Conservation (phyloP, 2,113 vertebrate genomes). For the Ophiodon elongatus region DNA sequence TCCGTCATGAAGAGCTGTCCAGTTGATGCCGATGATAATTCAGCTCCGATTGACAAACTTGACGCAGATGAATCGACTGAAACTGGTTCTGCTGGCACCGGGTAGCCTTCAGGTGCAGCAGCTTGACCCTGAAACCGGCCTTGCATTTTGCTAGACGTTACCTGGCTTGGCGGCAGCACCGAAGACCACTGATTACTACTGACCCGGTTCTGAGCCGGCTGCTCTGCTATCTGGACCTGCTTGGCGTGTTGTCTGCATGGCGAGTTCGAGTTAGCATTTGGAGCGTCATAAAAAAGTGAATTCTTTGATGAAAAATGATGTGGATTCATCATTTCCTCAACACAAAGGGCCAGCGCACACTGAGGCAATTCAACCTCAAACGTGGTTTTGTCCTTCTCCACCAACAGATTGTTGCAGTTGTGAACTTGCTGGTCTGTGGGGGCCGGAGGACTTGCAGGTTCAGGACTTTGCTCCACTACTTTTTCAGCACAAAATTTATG, state of each 20-base stretch:
- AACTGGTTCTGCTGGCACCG: background rate
- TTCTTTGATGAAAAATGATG: background rate
- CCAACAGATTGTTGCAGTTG: background rate
- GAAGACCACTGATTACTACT: constrained; percentile 16
- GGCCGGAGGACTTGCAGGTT: background rate
- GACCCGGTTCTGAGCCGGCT: background rate
- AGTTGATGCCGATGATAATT: background rate
- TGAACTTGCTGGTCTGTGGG: background rate
- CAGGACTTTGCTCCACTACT: background rate
- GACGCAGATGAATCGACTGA: background rate
- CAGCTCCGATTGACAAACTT: background rate
- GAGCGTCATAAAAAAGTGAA: constrained; percentile 4
- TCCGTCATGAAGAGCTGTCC: background rate
- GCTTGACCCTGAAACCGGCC: background rate
- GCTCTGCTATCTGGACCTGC: background rate
- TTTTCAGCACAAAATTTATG: constrained; percentile 17
- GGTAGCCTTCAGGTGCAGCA: background rate
- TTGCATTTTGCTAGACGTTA: constrained; percentile 21
- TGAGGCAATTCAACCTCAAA: constrained; percentile 1
- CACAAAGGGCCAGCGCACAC: background rate
- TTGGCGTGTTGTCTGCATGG: background rate
- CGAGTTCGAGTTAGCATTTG: background rate
- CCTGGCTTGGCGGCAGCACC: constrained; percentile 28
- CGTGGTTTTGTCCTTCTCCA: background rate
- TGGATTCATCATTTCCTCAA: constrained; percentile 19